Base-by-base conservation (phyloP, 1,140 invertebrate species). In the Anadara kagoshimensis region DNA sequence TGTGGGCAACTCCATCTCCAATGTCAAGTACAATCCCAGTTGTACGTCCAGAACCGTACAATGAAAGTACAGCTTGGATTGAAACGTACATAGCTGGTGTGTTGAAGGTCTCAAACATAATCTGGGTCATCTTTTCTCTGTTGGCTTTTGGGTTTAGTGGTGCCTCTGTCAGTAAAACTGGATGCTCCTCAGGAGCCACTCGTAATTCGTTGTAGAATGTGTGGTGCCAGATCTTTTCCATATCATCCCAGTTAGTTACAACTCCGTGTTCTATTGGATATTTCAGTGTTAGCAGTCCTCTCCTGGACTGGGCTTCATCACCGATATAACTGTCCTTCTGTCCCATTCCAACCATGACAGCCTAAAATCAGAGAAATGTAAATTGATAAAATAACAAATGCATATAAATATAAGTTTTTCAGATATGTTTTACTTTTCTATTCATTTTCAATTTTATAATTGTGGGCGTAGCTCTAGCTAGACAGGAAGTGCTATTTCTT, bases 271-370 rank as follows among this genome's bases (percentile, higher is more conserved):
- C 90, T 69, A 91, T 90, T 20, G 90, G 90, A 75, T 90, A 91
- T 66, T 90, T 90, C 14, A 90, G 71, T 44, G 90, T 89, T 24
- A 90, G 81, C 58, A 90, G 88, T 72, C 90, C 89, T 82, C 90
- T 92, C 90, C 96, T 96, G 91, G 93, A 94, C 90, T 96, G 86
- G 24, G 86, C 87, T 58, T 87, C 87, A 65, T 88, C 89, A 47
- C 90, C 90, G 16, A 91, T 87, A 75, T 90, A 90, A 24, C 80
- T 85, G 58, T 90, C 90, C 74, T 91, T 90, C 73, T 97, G 95
- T 81, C 96, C 96, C 96, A 98, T 98, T 89, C 96, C 96, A 76
- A 98, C 96, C 96, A 98, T 98, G 78, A 98, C 95, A 83, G 94
- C 94, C 92, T 80, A 43, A 10, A 77, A 77, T 29, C 54, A 45